These are phyloP conservation scores for Erebia aethiops DNA, from an alignment of 2,888 invertebrate genomes.

Conservation along the genomic window DNA sequence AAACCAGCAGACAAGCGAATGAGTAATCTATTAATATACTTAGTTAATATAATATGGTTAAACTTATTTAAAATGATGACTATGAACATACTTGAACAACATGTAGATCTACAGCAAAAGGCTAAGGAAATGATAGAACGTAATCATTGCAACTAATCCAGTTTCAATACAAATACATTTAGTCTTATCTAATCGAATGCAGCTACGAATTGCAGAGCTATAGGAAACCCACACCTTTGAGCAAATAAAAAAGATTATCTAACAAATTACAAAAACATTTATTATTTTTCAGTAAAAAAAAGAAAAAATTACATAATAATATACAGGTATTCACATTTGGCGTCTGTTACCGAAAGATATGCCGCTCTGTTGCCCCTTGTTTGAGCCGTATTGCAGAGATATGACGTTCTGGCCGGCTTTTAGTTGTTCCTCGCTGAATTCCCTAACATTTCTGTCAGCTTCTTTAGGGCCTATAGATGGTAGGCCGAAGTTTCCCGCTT, in stretches of 20 bases:
- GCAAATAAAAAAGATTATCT: conserved; percentile 38
- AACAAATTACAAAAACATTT: conserved; percentile 62
- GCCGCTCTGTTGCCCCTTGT: conserved; percentile 98
- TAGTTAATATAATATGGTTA: no score
- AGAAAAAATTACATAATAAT: conserved; percentile 40
- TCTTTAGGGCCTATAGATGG: conserved; percentile 98
- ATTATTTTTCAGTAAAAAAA: conserved; percentile 53
- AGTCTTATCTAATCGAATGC: conserved; percentile 56
- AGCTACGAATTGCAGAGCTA: conserved; percentile 38
- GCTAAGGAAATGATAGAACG: no score
- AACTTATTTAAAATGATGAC: no score
- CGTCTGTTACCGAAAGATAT: conserved; percentile 98
- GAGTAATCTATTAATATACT: no score
- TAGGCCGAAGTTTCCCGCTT: conserved; percentile 92
- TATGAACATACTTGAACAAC: no score
- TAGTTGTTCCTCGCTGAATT: conserved; percentile 96
- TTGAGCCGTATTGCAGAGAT: conserved; percentile 97
- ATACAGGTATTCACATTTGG: conserved; percentile 89
- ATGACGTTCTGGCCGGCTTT: conserved; percentile 96
- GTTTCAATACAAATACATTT: conserved; percentile 27
- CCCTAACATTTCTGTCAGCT: conserved; percentile 95
- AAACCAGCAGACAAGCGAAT: no score
- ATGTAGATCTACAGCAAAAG: no score
- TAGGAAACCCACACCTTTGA: conserved; percentile 48
- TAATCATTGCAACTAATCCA: no score